Base-by-base conservation (phyloP, 2,888 invertebrate genomes). In the Harmothoe impar region DNA sequence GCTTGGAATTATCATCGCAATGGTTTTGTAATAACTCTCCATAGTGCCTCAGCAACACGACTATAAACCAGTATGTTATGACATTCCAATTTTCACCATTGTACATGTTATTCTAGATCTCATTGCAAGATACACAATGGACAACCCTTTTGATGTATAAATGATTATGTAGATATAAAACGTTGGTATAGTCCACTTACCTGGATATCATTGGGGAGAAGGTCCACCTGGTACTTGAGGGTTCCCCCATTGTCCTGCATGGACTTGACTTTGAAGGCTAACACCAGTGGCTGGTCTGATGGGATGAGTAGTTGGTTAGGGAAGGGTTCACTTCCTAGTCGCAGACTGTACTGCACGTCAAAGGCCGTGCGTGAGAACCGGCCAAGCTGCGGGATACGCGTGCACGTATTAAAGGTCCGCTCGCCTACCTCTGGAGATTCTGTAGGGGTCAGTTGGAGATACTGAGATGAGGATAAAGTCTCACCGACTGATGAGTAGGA, bases 241-340 rank as follows among this genome's bases (percentile, higher is more conserved):
- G 97, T 98, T 0, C 98, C 98, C 0, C 98, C 98, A 54, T 97
- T 97, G 94, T 98, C 98, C 91, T 97, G 96, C 35, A 97, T 97
- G 91, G 97, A 97, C 62, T 97, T 97, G 20, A 98, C 96, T 90
- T 97, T 96, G 94, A 98, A 98, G 92, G 97, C 97, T 89, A 98
- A 96, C 0, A 97, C 91, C 0, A 94, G 56, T 0, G 93, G 89
- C n/a, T 91, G 89, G 35, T 93, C 92, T 62, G 92, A 89, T 0
- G 92, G 91, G 81, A 90, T 86, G n/a, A 93, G 93, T 35, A 91
- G 84, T 7, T 96, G 77, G 97, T 97, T 51, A 97, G 96, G 81
- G 88, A 93, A 91, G 89, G 93, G 92, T 90, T 94, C n/a, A 15
- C 56, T 68, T 29, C 51, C 86, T 31, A 90, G 25, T 17, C 84